These are phyloP conservation scores for Hirtodrosophila confusa DNA, from an alignment of 2,888 invertebrate species.

Conservation along the genomic window DNA sequence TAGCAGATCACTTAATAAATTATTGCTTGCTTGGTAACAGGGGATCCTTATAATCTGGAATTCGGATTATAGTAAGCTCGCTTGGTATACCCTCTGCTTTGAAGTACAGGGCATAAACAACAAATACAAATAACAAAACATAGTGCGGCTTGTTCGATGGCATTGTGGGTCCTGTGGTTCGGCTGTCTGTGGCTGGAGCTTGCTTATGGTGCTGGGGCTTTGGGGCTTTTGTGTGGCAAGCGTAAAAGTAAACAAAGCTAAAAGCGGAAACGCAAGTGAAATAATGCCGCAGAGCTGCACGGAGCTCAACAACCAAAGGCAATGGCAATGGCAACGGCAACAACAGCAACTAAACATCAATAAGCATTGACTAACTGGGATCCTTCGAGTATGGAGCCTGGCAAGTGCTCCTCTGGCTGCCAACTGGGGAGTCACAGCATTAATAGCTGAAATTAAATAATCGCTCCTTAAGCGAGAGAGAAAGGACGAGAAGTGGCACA, in stretches of 20 bases:
- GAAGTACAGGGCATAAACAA: conserved; percentile 46
- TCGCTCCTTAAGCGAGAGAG: conserved; percentile 72
- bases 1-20: too few relatives aligned
- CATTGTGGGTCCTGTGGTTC: conserved; percentile 36
- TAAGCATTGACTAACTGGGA: conserved; percentile 78
- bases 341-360: conserved; percentile 73
- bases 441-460: conserved; percentile 78
- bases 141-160: conserved; percentile 68
- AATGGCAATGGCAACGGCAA: conserved; percentile 31
- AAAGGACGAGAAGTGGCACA: conserved; percentile 30
- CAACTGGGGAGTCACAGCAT: conserved; percentile 65
- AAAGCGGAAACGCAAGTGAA: conserved; percentile 78
- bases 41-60: too few relatives aligned
- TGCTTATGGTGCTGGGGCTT: conserved; percentile 65
- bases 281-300: conserved; percentile 65
- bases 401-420: conserved; percentile 42
- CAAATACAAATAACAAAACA: conserved; percentile 75
- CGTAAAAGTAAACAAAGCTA: conserved; percentile 79
- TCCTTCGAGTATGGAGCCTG: conserved; percentile 36
- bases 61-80: too few relatives aligned
- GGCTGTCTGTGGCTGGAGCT: conserved; percentile 40
- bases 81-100: background rate
- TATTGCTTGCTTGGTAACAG: too few relatives aligned
- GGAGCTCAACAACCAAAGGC: conserved; percentile 43
- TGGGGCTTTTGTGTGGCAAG: conserved; percentile 77